These are phyloP conservation scores for Lottia scabra DNA, from an alignment of 2,888 invertebrate genomes.

Conservation along the genomic window DNA sequence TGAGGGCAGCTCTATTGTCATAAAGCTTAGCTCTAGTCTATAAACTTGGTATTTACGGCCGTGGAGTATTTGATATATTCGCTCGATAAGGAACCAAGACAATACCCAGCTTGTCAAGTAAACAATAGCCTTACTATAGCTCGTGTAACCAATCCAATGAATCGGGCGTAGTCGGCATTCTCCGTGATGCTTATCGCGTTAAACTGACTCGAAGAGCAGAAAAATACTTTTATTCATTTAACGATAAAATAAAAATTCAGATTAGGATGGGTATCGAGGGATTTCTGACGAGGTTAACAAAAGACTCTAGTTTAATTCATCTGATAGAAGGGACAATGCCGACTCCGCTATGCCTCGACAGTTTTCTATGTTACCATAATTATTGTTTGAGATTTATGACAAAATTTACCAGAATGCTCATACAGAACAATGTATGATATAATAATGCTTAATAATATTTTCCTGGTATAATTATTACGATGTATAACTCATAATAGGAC, in stretches of 20 bases:
- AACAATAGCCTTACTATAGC: neutral
- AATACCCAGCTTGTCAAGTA: neutral
- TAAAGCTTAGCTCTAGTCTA: neutral
- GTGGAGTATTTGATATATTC: neutral
- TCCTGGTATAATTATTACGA: no score
- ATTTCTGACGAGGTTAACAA: neutral
- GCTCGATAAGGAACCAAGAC: neutral
- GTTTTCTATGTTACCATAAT: neutral
- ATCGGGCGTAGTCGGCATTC: constrained; percentile 1
- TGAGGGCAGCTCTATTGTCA: no score
- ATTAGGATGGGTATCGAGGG: neutral
- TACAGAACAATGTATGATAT: no score
- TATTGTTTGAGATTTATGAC: no score
- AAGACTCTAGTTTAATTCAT: neutral
- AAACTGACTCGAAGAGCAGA: neutral
- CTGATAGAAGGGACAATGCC: neutral
- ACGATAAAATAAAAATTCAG: neutral
- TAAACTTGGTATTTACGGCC: neutral
- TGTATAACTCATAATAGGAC: no score
- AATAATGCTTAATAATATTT: no score
- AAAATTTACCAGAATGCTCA: no score
- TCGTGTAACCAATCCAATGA: neutral
- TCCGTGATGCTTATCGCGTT: neutral
- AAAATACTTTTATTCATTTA: neutral
- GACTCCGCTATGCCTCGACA: neutral